Conservation (phyloP, 1,140 invertebrate species). For the Caenorhabditis latens region DNA sequence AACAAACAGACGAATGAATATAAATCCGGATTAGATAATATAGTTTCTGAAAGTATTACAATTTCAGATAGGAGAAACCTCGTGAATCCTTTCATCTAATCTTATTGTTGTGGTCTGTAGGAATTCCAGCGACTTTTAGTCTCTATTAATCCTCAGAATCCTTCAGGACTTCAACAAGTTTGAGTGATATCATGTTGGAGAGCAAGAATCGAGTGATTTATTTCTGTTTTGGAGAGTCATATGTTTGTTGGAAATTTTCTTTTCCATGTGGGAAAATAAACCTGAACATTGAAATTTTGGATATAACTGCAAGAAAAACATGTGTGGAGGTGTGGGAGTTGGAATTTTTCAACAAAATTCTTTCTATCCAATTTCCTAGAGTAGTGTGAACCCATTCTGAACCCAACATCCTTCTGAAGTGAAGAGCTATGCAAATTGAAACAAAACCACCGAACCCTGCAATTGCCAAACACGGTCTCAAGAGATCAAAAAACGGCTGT, state of each 20-base stretch:
- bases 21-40: too few species aligned
- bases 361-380: neutral
- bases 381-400: neutral
- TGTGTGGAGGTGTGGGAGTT: too few species aligned
- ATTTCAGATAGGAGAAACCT: neutral
- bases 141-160: too few species aligned
- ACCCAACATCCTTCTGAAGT: neutral
- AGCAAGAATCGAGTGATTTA: too few species aligned
- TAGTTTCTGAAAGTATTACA: neutral
- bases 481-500: slow-evolving; percentile 28
- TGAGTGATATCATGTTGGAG: neutral
- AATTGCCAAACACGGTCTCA: neutral
- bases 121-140: too few species aligned
- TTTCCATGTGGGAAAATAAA: too few species aligned
- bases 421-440: slow-evolving; percentile 32
- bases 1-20: neutral
- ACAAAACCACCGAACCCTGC: neutral
- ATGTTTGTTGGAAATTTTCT: too few species aligned
- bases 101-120: neutral
- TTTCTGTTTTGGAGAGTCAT: too few species aligned
- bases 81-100: neutral
- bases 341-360: too few species aligned
- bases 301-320: too few species aligned
- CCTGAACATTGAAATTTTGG: too few species aligned
- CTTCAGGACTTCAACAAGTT: too few species aligned